Evolutionary conservation across 2,797 vertebrate species (phyloP), one percentile per base, ranked within the genome.

Genomic region (Loris lydekkerianus): DNA sequence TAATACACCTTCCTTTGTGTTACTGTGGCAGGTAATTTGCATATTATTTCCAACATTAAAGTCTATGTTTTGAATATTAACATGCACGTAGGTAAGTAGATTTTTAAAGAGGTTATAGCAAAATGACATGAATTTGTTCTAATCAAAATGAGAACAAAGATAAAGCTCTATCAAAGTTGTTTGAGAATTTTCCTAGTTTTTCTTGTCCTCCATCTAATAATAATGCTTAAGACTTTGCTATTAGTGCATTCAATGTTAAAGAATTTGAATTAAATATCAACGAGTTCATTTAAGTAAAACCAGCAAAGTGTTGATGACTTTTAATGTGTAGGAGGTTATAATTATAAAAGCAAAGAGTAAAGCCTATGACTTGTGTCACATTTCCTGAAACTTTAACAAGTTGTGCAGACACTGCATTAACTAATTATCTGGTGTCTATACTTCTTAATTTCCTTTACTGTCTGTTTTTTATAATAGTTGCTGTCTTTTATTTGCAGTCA

Each of bases 271-370:
- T 91, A 91, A 65, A 43, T 70, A 34, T 70, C n/a, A 83, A 3
- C 80, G 37, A 85, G 56, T 78, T 43, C 82, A 61, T 43, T 92
- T 6, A 89, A 67, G 31, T 84, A 75, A 87, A 60, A 75, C 88
- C 34, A 91, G 31, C 61, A 85, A 5, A 73, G 7, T 61, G n/a
- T 69, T 89, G 40, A 56, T 93, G 43, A 65, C 60, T 85, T 94
- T 73, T 60, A 94, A 85, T 49, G 77, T 92, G 7, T 23, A 10
- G 72, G 80, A 89, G 31, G 14, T 1, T 91, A 15, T 82, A 25
- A 53, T 94, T 94, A 70, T 23, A 89, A 86, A 89, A 95, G 43
- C 43, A 81, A 78, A 86, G 17, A 89, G 37, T 1, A 93, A 75
- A 76, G 37, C 84, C 58, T 69, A 15, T n/a, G n/a, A 61, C 25